Evolutionary conservation across 2,888 invertebrate genomes (phyloP).

Genomic region (Junonia oenone): DNA sequence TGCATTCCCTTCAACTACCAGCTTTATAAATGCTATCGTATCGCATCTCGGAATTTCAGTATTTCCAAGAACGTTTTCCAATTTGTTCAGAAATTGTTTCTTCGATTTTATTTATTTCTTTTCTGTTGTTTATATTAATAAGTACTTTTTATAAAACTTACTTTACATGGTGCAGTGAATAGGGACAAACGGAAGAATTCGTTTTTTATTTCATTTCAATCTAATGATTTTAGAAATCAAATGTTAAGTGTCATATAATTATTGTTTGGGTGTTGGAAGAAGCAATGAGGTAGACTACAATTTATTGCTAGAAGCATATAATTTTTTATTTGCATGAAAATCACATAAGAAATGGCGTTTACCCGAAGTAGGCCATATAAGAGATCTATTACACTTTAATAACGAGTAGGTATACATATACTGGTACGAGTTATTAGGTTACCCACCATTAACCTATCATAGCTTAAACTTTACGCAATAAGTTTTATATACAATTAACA

Average conservation of each 20-base stretch:
- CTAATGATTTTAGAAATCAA: too few species aligned
- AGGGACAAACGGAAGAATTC: too few species aligned
- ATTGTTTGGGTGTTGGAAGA: too few species aligned
- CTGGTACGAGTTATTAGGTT: background rate
- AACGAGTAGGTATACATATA: too few species aligned
- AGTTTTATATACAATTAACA: background rate
- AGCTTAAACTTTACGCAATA: background rate
- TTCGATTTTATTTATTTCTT: background rate
- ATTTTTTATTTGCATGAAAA: too few species aligned
- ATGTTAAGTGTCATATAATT: too few species aligned
- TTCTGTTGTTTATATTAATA: background rate
- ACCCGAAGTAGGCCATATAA: too few species aligned
- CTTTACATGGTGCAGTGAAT: background rate
- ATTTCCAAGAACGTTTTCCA: background rate
- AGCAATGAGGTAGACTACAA: too few species aligned
- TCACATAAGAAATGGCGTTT: too few species aligned
- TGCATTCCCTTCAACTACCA: conserved; percentile 15
- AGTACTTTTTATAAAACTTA: background rate
- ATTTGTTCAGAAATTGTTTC: background rate
- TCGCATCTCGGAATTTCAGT: background rate
- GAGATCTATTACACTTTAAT: too few species aligned
- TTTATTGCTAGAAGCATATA: too few species aligned
- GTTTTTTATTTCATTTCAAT: too few species aligned
- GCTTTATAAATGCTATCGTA: conserved; percentile 11
- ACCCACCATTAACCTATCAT: background rate